These are phyloP conservation scores for Spodoptera exigua DNA, from an alignment of 2,888 invertebrate species.

Conservation along the genomic window DNA sequence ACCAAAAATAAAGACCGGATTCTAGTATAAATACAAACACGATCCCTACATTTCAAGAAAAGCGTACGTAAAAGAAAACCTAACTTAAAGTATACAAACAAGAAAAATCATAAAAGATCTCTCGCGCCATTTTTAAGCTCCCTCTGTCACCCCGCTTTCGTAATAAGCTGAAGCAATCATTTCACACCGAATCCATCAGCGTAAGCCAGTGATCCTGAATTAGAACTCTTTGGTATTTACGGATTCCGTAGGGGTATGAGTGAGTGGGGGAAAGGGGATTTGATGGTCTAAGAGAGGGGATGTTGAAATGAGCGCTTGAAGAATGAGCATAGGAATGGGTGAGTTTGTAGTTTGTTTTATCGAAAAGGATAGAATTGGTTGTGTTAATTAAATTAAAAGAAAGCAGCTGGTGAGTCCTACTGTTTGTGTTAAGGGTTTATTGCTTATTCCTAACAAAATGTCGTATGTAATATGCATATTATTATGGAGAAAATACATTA, in stretches of 20 bases:
- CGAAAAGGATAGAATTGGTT: neutral
- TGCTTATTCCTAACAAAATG: too few relatives aligned
- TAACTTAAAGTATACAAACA: constrained; percentile 1
- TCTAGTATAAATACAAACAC: too few relatives aligned
- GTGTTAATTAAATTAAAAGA: neutral
- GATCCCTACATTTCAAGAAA: too few relatives aligned
- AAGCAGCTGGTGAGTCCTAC: neutral
- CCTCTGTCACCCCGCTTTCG: constrained; percentile 1
- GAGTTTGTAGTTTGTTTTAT: constrained; percentile 30
- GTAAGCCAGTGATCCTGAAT: constrained; percentile 53
- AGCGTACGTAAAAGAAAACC: too few relatives aligned
- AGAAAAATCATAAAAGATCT: neutral
- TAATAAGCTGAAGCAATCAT: constrained; percentile 43
- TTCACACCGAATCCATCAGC: constrained; percentile 42
- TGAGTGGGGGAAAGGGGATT: neutral
- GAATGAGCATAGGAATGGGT: constrained; percentile 22
- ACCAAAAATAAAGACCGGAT: too few relatives aligned
- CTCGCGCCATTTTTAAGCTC: constrained; percentile 1
- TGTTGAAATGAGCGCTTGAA: constrained; percentile 21
- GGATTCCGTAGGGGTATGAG: constrained; percentile 19
- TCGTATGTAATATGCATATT: too few relatives aligned
- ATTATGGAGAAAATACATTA: too few relatives aligned
- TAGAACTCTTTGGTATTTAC: constrained; percentile 52
- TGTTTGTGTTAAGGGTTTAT: too few relatives aligned
- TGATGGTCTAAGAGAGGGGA: constrained; percentile 30